These are phyloP conservation scores for Zygaena filipendulae DNA, from an alignment of 2,888 invertebrate genomes.

Conservation along the genomic window DNA sequence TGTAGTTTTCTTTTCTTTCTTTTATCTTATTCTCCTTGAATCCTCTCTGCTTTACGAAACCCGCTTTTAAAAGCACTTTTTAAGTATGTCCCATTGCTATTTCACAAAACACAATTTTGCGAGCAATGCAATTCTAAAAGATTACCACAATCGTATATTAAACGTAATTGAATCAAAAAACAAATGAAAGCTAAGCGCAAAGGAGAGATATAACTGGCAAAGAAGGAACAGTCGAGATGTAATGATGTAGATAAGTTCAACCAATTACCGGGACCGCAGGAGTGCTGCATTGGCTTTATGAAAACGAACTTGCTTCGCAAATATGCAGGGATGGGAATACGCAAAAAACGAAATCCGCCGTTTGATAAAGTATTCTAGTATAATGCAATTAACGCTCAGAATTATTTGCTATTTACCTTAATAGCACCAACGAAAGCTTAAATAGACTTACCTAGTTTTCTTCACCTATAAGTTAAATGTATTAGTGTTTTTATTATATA, in stretches of 20 bases:
- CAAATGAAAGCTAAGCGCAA: slow-evolving; percentile 51
- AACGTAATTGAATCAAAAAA: slow-evolving; percentile 63
- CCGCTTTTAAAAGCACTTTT: too few species aligned
- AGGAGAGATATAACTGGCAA: slow-evolving; percentile 49
- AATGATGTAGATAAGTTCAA: slow-evolving; percentile 64
- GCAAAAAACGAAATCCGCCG: slow-evolving; percentile 21
- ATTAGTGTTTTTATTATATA: too few species aligned
- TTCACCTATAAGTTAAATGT: too few species aligned
- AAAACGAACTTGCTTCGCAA: slow-evolving; percentile 50
- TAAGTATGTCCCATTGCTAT: too few species aligned
- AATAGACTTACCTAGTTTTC: too few species aligned
- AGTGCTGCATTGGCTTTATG: slow-evolving; percentile 59
- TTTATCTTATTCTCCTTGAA: too few species aligned
- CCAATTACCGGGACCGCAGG: slow-evolving; percentile 57
- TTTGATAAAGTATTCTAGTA: too few species aligned
- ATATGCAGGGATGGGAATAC: slow-evolving; percentile 36
- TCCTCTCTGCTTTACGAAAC: too few species aligned
- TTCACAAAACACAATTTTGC: slow-evolving; percentile 23
- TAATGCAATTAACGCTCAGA: background rate
- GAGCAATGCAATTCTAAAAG: slow-evolving; percentile 9
- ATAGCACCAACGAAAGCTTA: background rate
- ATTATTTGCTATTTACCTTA: background rate
- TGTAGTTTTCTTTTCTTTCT: too few species aligned
- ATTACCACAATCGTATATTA: slow-evolving; percentile 38
- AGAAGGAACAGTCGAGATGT: slow-evolving; percentile 59